Evolutionary conservation across 2,113 vertebrate genomes (phyloP).

Genomic region (Heterotis niloticus): DNA sequence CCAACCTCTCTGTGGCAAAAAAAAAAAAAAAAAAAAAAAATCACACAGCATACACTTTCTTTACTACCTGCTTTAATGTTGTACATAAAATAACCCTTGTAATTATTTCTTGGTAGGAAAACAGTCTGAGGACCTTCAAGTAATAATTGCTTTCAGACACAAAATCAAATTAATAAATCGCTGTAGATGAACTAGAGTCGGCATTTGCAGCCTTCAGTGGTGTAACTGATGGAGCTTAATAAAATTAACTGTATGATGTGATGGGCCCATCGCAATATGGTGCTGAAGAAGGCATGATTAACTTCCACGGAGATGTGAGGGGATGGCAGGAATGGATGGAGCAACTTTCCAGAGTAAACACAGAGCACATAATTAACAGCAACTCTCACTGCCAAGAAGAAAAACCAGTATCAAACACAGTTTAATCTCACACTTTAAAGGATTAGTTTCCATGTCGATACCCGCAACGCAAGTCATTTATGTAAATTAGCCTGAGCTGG

Average conservation of each 20-base stretch:
- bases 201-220: neutral
- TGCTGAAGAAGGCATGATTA: constrained; percentile 41
- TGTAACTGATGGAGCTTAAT: constrained; percentile 30
- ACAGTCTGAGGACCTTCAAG: neutral
- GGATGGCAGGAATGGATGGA: neutral
- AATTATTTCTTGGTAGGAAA: neutral
- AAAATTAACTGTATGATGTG: constrained; percentile 37
- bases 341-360: constrained; percentile 4
- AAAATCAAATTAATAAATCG: neutral
- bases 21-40: neutral
- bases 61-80: neutral
- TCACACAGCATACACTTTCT: neutral
- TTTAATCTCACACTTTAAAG: constrained; percentile 63
- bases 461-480: constrained; percentile 49
- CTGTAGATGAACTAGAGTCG: neutral
- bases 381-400: constrained; percentile 51
- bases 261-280: constrained; percentile 30
- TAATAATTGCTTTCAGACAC: neutral
- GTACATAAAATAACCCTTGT: neutral
- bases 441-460: constrained; percentile 59
- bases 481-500: constrained; percentile 56
- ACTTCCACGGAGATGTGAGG: constrained; percentile 34
- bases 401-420: constrained; percentile 60
- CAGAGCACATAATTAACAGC: constrained; percentile 40
- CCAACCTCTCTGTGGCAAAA: too few species aligned